Conservation (phyloP, 2,113 vertebrate genomes). For the Leptocoma aspasia region DNA sequence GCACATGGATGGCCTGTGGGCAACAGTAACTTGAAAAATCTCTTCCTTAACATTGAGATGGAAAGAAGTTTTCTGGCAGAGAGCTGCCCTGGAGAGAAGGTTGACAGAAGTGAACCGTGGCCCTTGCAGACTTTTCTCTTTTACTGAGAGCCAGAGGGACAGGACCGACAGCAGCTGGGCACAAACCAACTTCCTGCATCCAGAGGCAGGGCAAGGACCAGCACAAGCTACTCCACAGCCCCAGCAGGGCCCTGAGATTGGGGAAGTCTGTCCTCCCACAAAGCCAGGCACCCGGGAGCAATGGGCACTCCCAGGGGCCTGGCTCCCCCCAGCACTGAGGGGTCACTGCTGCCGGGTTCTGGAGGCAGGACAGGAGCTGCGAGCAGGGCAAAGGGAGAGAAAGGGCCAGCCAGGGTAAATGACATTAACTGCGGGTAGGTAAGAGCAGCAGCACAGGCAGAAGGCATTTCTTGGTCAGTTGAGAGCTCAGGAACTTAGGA, state of each 20-base stretch:
- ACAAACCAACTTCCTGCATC: neutral
- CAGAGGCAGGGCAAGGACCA: neutral
- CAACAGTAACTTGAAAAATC: neutral
- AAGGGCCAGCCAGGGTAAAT: neutral
- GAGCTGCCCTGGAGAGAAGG: neutral
- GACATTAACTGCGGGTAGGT: neutral
- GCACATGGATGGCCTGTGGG: neutral
- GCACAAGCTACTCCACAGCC: accelerated
- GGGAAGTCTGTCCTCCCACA: accelerated
- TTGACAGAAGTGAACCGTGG: neutral
- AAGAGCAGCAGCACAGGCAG: neutral
- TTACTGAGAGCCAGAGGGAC: neutral
- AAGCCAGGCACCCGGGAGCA: accelerated
- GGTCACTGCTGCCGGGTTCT: neutral
- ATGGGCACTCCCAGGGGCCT: accelerated
- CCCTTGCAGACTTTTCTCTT: neutral
- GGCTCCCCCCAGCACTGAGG: accelerated
- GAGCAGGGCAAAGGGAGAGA: neutral
- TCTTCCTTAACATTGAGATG: neutral
- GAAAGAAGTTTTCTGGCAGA: neutral
- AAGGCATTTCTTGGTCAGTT: neutral
- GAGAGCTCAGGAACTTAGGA: neutral
- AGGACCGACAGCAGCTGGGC: neutral
- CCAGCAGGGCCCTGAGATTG: accelerated
- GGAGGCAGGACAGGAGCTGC: neutral